Base-by-base conservation (phyloP, 2,113 vertebrate species). In the Argyrosomus japonicus region DNA sequence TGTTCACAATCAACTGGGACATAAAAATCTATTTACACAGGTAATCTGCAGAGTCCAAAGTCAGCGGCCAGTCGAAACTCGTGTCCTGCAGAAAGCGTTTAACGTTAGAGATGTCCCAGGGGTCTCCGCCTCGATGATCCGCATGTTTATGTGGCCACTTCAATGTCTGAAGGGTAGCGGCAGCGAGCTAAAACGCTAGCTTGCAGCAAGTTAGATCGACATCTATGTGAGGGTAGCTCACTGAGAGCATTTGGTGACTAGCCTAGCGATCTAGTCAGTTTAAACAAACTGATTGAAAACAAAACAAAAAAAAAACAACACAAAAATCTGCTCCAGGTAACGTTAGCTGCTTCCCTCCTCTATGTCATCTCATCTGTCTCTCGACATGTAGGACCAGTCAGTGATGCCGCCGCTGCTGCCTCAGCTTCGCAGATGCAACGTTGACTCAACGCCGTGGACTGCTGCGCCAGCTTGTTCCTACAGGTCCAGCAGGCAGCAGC, bases 61-160 rank as follows among this genome's bases (percentile, higher is more conserved):
- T 95, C 93, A 93, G 91, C 94, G 93, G 87, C 85, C 90, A 84
- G 93, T 92, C 29, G 89, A 92, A 82, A 85, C 92, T 88, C 90
- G 92, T 74, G 92, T 93, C 93, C 92, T 69, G 88, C 91, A 70
- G 78, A 78, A 84, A 86, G 76, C 74, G 82, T 77, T 75, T 67
- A 65, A 79, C 50, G 79, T 64, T 71, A 83, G 76, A 89, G 86
- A 86, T 72, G 88, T 91, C 91, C 94, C 92, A 47, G 93, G 88
- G 87, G 83, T 88, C 85, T 94, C 88, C 86, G 92, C 88, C 91
- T 91, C 84, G 88, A 93, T 89, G 75, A 90, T 94, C 90, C 94
- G 93, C 95, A 94, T 96, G 92, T 93, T 94, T 90, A 71, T 90
- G 91, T 85, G 91, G 87, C 89, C 89, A 61, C 91, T 88, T 84